phyloP scores from a whole-genome alignment of 2,888 invertebrate species.

The Sepioteuthis lessoniana region DNA sequence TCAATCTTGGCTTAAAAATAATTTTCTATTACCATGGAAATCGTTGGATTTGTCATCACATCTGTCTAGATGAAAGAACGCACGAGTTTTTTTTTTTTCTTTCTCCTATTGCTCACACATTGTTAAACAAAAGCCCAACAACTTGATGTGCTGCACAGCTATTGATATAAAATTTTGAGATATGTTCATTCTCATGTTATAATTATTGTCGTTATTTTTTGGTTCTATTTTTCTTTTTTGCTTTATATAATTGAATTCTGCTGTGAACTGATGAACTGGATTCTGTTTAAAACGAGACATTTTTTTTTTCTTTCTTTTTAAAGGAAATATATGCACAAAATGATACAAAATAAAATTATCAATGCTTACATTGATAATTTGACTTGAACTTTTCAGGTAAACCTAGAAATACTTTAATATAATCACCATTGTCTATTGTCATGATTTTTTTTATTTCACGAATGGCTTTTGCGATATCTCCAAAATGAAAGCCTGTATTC shows the following conservation, averaged over 20 bases:
- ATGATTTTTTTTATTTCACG: neutral
- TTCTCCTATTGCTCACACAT: neutral
- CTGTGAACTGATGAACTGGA: neutral
- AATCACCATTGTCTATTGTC: conserved; percentile 33
- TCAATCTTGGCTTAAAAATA: too few relatives aligned
- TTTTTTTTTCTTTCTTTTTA: neutral
- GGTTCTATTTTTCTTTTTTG: neutral
- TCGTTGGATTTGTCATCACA: neutral
- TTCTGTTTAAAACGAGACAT: neutral
- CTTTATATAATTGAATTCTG: conserved; percentile 13
- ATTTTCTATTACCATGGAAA: neutral
- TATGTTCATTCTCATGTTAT: neutral
- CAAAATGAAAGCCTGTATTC: neutral
- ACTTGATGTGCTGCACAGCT: neutral
- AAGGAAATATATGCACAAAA: conserved; percentile 4
- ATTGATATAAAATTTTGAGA: neutral
- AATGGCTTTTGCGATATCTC: conserved; percentile 2
- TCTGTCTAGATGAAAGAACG: neutral
- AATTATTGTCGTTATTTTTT: neutral
- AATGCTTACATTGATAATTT: conserved; percentile 33
- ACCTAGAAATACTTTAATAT: neutral
- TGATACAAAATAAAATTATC: conserved; percentile 11
- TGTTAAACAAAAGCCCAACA: conserved; percentile 21
- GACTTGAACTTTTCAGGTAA: conserved; percentile 21
- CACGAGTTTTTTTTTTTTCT: neutral